Conservation (phyloP, 2,797 vertebrate species). For the Natrix natrix region DNA sequence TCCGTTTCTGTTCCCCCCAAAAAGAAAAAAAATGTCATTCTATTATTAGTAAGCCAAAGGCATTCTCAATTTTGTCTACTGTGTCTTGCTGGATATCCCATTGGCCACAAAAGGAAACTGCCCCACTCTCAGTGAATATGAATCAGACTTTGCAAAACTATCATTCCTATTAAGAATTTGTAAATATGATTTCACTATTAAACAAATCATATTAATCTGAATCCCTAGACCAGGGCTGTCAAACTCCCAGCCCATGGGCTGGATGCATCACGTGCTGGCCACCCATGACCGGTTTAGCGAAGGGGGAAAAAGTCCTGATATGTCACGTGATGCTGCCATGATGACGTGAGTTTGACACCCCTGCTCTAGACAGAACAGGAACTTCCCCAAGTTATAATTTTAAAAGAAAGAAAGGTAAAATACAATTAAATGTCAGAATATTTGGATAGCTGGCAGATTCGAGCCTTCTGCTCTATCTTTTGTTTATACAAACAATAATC, state of each 20-base stretch:
- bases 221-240: not conserved
- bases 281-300: too few species aligned
- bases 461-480: not conserved
- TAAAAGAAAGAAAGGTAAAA: not conserved
- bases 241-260: too few species aligned
- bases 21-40: constrained; percentile 45
- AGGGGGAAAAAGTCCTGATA: too few species aligned
- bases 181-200: not conserved
- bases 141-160: not conserved
- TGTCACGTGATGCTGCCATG: too few species aligned
- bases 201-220: not conserved
- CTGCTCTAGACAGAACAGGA: not conserved
- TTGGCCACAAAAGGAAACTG: not conserved
- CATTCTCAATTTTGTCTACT: constrained; percentile 34
- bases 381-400: not conserved
- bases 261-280: too few species aligned
- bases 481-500: not conserved
- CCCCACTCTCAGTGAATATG: not conserved
- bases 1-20: constrained; percentile 80
- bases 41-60: constrained; percentile 34
- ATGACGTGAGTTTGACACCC: too few species aligned
- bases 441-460: not conserved
- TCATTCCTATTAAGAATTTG: not conserved
- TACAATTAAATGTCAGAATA: not conserved
- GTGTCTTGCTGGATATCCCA: constrained; percentile 13